These are phyloP conservation scores for Cossypha heuglini DNA, from an alignment of 2,797 vertebrate genomes.

Conservation along the genomic window DNA sequence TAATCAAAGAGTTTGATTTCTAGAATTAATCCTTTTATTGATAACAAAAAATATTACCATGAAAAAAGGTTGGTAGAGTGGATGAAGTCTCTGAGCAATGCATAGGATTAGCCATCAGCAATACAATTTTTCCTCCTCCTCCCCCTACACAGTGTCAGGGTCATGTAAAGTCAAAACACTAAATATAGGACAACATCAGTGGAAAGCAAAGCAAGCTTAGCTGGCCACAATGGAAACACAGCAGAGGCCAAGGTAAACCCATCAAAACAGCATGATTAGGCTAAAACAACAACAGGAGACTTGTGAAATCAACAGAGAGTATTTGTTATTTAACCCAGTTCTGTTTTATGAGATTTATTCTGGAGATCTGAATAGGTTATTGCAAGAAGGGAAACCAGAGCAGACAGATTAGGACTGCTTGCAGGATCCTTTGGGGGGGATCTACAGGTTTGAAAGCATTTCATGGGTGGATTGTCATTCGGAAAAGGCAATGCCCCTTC, in stretches of 20 bases:
- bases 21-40: slow-evolving; percentile 58
- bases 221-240: not conserved
- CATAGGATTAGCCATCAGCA: slow-evolving; percentile 42
- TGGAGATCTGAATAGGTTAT: not conserved
- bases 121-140: slow-evolving; percentile 28
- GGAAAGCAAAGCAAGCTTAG: slow-evolving; percentile 16
- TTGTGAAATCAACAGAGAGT: not conserved
- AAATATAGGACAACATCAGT: slow-evolving; percentile 34
- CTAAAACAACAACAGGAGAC: not conserved
- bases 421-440: not conserved
- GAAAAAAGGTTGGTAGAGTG: slow-evolving; percentile 8
- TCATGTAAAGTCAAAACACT: slow-evolving; percentile 44
- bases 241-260: not conserved
- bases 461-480: not conserved
- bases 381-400: not conserved
- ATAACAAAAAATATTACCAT: slow-evolving; percentile 52
- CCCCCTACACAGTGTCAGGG: slow-evolving; percentile 19
- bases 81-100: not conserved
- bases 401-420: not conserved
- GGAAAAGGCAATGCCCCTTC: not conserved
- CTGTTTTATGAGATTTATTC: not conserved
- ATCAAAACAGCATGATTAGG: not conserved
- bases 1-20: slow-evolving; percentile 39
- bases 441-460: not conserved
- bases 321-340: not conserved